Conservation (phyloP, 2,113 vertebrate species). For the Eublepharis macularius region DNA sequence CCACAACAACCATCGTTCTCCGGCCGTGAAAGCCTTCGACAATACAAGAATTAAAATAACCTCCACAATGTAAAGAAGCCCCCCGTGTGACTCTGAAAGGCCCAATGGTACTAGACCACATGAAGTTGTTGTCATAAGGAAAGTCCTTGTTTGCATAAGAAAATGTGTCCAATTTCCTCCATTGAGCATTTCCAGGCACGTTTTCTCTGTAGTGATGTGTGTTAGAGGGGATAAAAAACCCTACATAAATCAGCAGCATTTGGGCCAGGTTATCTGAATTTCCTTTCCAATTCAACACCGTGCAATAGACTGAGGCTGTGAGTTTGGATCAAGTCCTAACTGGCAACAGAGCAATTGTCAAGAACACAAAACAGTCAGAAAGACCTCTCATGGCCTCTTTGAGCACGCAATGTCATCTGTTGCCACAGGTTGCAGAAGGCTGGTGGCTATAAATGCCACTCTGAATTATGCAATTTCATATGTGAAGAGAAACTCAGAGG, state of each 20-base stretch:
- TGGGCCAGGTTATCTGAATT: constrained; percentile 41
- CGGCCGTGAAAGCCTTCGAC: too few species aligned
- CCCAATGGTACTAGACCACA: not conserved
- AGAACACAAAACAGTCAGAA: constrained; percentile 67
- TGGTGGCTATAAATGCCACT: constrained; percentile 73
- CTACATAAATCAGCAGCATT: constrained; percentile 29
- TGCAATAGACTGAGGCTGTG: constrained; percentile 62
- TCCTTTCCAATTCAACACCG: constrained; percentile 69
- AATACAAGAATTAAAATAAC: too few species aligned
- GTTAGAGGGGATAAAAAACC: not conserved
- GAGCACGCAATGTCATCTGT: constrained; percentile 74
- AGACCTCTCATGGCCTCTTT: constrained; percentile 74
- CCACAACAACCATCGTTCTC: too few species aligned
- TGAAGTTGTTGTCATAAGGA: not conserved
- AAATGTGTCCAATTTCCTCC: not conserved
- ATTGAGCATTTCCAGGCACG: not conserved
- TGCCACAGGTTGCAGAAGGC: constrained; percentile 71
- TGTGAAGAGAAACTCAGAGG: constrained; percentile 71
- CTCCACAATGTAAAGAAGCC: too few species aligned
- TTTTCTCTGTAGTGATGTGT: not conserved
- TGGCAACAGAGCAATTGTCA: constrained; percentile 72
- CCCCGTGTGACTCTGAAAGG: too few species aligned
- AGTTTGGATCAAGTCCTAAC: constrained; percentile 70
- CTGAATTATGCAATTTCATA: constrained; percentile 71
- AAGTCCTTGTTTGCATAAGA: not conserved